Evolutionary conservation across 2,797 vertebrate species (phyloP), one percentile per base, ranked within the genome.

Genomic region (Epinephelus awoara): DNA sequence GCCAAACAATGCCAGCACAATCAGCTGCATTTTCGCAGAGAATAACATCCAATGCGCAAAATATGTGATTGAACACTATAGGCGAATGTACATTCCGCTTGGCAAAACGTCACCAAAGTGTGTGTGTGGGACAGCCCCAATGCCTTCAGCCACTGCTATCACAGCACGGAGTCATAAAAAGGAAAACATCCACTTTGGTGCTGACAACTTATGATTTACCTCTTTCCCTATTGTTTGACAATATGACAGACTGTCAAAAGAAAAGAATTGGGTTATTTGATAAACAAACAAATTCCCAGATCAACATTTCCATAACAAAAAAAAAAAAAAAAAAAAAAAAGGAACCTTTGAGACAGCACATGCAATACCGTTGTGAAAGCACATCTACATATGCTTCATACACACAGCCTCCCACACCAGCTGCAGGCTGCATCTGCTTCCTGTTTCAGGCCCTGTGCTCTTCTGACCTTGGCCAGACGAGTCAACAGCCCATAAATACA

Each of bases 381-480:
- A 21, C n/a, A 25, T 54, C 19, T 34, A 21, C 40, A 72, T 3
- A 47, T 17, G 15, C 46, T 17, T 10, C 42, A 38, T 13, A 34
- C 23, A 51, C n/a, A 58, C 67, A 66, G 67, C 54, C 23, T 17
- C 65, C 58, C 56, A 64, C 61, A 38, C 71, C 81, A 89, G 87
- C 89, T 94, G 85, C 83, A 84, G 40, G 56, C 78, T 61, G 47
- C 89, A 92, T 90, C 89, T 91, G 86, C 86, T 90, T 90, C 89
- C 83, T 85, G 88, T 92, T 85, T 86, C 77, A 76, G 78, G 71
- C 67, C 64, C 56, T 34, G 23, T 19, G 70, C 58, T 61, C 58
- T 66, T 61, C 70, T 88, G 87, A 91, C 89, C 82, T 65, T 38
- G 0, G 71, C 50, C 65, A 25, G 82, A 2, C 23, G 12, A 70